phyloP scores from a whole-genome alignment of 1,140 invertebrate genomes.

The Drosophila sechellia region DNA sequence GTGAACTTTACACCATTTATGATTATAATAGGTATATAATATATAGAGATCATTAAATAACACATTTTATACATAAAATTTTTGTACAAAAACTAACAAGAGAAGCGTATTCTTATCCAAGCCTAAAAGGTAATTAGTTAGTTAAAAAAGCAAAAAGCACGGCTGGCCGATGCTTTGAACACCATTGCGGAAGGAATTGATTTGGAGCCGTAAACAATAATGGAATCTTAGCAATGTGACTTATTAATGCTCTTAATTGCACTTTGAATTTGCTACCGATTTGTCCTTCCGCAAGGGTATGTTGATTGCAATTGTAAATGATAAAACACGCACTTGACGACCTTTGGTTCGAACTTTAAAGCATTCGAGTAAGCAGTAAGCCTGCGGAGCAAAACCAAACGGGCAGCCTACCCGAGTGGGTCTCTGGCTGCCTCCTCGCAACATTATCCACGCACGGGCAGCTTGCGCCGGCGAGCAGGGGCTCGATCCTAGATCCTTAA shows the following conservation, averaged over 20 bases:
- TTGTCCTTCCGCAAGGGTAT: constrained; percentile 1
- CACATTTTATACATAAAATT: constrained; percentile 73
- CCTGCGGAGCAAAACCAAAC: constrained; percentile 33
- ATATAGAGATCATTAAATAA: constrained; percentile 68
- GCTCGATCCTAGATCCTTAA: constrained; percentile 81
- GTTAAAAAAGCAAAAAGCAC: constrained; percentile 44
- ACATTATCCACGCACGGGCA: constrained; percentile 81
- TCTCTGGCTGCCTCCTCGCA: constrained; percentile 44
- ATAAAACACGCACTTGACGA: constrained; percentile 31
- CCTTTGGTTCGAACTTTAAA: constrained; percentile 8
- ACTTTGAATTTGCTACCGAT: not conserved
- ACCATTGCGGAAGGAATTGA: constrained; percentile 11
- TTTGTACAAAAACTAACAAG: constrained; percentile 73
- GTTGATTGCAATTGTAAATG: constrained; percentile 36
- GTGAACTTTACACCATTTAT: constrained; percentile 63
- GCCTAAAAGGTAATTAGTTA: constrained; percentile 36
- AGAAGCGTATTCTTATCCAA: constrained; percentile 62
- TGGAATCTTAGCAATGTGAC: not conserved
- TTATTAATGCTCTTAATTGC: not conserved
- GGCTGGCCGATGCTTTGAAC: constrained; percentile 28
- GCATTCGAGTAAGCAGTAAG: constrained; percentile 52
- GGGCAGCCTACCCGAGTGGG: constrained; percentile 42
- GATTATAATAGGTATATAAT: constrained; percentile 69
- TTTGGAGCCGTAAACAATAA: not conserved
- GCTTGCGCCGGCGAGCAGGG: constrained; percentile 67